These are phyloP conservation scores for Zoanthus solanderi DNA, from an alignment of 92 coral and sea anemone species.

Conservation along the genomic window DNA sequence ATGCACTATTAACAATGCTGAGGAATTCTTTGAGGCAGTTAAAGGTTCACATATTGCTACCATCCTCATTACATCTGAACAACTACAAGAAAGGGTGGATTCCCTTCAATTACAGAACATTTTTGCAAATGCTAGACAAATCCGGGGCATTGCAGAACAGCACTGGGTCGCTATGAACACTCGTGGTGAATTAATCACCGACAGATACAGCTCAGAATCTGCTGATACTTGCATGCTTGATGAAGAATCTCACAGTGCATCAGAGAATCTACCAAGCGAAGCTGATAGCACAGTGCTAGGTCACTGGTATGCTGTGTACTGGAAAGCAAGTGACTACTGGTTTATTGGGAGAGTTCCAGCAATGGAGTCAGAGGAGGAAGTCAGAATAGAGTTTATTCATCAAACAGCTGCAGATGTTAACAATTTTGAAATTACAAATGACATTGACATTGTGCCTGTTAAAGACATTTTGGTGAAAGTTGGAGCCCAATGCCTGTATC, in stretches of 20 bases:
- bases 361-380: slow-evolving; percentile 49
- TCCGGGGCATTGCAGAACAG: slow-evolving; percentile 40
- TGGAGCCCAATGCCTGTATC: slow-evolving; percentile 50
- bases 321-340: slow-evolving; percentile 56
- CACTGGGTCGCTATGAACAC: slow-evolving; percentile 51
- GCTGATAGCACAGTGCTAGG: slow-evolving; percentile 50
- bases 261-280: slow-evolving; percentile 30
- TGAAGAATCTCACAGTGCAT: slow-evolving; percentile 51
- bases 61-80: slow-evolving; percentile 40
- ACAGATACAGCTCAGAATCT: slow-evolving; percentile 55
- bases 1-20: slow-evolving; percentile 49
- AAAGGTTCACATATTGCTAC: slow-evolving; percentile 49
- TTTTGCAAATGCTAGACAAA: slow-evolving; percentile 54
- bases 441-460: slow-evolving; percentile 45
- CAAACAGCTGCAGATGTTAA: slow-evolving; percentile 53
- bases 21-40: slow-evolving; percentile 49
- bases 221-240: slow-evolving; percentile 10
- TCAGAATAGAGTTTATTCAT: slow-evolving; percentile 56
- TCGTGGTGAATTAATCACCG: slow-evolving; percentile 45
- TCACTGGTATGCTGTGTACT: slow-evolving; percentile 60
- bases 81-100: slow-evolving; percentile 43
- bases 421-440: slow-evolving; percentile 51
- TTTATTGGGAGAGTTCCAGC: slow-evolving; percentile 47
- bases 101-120: slow-evolving; percentile 38
- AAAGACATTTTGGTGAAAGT: slow-evolving; percentile 45